phyloP scores from a whole-genome alignment of 1,140 invertebrate genomes.

The Diorhabda sublineata region DNA sequence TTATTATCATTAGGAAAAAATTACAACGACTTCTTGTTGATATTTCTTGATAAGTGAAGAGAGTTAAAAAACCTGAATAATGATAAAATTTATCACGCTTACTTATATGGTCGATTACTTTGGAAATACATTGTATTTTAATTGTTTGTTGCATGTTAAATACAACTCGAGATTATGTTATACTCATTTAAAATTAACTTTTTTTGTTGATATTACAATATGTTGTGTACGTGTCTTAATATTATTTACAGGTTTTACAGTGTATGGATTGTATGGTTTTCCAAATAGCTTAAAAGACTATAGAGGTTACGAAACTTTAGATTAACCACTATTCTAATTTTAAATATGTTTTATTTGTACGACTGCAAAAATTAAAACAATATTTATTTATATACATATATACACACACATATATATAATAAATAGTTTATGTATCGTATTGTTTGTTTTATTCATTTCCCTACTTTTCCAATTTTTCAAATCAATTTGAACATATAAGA shows the following conservation, averaged over 20 bases:
- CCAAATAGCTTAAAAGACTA: conserved; percentile 41
- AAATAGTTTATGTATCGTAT: not conserved
- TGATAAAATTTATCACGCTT: not conserved
- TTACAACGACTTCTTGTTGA: not conserved
- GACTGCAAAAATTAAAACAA: no score
- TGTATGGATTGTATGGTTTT: conserved; percentile 43
- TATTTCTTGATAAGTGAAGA: not conserved
- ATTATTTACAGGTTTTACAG: conserved; percentile 40
- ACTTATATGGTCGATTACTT: not conserved
- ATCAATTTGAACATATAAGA: no score
- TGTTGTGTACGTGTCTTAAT: conserved; percentile 7
- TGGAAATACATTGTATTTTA: not conserved
- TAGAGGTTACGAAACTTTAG: conserved; percentile 38
- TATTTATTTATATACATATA: not conserved
- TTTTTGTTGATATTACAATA: conserved; percentile 5
- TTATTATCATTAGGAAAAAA: not conserved
- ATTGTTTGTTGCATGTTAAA: not conserved
- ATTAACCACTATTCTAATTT: conserved; percentile 19
- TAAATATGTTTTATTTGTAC: not conserved
- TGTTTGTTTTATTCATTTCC: not conserved
- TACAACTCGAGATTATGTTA: not conserved
- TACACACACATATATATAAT: not conserved
- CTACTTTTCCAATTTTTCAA: no score
- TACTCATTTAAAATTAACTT: conserved; percentile 7
- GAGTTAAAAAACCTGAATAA: no score